phyloP scores from a whole-genome alignment of 2,113 vertebrate genomes.

The Macheiramphus alcinus region DNA sequence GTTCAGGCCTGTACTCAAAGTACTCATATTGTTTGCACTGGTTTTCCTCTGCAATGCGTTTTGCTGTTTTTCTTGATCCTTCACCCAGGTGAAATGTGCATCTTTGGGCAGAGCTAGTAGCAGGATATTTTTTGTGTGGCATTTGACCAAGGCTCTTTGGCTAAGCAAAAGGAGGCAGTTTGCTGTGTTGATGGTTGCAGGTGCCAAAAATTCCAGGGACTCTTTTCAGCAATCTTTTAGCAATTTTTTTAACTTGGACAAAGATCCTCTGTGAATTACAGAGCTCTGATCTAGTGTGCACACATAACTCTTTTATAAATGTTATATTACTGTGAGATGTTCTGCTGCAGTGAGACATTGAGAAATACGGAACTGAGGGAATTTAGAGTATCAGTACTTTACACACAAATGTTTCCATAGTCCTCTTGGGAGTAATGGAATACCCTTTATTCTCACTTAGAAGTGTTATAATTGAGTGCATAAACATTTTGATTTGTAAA shows the following conservation, averaged over 20 bases:
- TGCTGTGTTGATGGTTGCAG: neutral
- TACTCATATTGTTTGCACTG: neutral
- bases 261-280: neutral
- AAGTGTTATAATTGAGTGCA: neutral
- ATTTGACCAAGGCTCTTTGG: neutral
- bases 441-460: neutral
- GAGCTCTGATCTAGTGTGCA: neutral
- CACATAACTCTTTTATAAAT: neutral
- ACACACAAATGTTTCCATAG: neutral
- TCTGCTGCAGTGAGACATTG: neutral
- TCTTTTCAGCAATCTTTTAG: neutral
- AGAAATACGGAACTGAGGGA: neutral
- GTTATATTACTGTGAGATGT: neutral
- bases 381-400: neutral
- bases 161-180: neutral
- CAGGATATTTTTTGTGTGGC: neutral
- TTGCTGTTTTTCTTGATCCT: neutral
- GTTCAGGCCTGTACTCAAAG: neutral
- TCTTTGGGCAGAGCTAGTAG: neutral
- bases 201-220: neutral
- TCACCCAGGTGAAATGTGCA: neutral
- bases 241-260: neutral
- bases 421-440: neutral
- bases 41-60: fast-evolving
- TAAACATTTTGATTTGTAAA: slow-evolving; percentile 11